Evolutionary conservation across 2,113 vertebrate genomes (phyloP).

Genomic region (Python bivittatus): DNA sequence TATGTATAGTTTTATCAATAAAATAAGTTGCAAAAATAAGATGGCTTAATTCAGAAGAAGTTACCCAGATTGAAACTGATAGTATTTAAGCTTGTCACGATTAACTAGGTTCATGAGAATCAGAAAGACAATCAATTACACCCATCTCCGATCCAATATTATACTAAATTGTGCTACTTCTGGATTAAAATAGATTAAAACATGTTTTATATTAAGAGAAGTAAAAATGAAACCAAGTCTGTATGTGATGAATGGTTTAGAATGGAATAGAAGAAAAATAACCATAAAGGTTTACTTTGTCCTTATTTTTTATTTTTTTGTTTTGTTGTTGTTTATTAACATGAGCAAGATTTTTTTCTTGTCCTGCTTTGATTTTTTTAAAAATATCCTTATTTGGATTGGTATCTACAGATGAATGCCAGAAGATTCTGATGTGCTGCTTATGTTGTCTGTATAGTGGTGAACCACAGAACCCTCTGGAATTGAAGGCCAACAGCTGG

Average conservation of each 20-base stretch:
- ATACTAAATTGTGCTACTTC: not conserved
- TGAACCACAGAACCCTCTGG: conserved; percentile 80
- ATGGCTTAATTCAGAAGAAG: not conserved
- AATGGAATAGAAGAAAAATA: not conserved
- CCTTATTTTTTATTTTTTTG: conserved; percentile 14
- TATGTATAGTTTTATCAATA: not conserved
- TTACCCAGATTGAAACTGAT: not conserved
- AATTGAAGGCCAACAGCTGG: conserved; percentile 88
- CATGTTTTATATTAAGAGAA: not conserved
- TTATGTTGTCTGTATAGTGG: conserved; percentile 86
- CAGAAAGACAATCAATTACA: not conserved
- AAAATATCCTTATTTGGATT: conserved; percentile 56
- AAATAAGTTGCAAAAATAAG: not conserved
- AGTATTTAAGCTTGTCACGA: not conserved
- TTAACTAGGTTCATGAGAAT: not conserved
- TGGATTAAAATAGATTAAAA: conserved; percentile 2
- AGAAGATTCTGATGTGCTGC: conserved; percentile 82
- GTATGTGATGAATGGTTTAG: not conserved
- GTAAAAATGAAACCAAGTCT: not conserved
- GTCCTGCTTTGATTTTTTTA: conserved; percentile 29
- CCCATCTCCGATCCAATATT: not conserved
- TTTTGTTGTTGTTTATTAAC: conserved; percentile 34
- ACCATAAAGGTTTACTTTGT: conserved; percentile 16
- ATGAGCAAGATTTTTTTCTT: conserved; percentile 35
- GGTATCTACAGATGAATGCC: conserved; percentile 77